These are phyloP conservation scores for Montipora capitata DNA, from an alignment of 92 coral and sea anemone genomes.

Conservation along the genomic window DNA sequence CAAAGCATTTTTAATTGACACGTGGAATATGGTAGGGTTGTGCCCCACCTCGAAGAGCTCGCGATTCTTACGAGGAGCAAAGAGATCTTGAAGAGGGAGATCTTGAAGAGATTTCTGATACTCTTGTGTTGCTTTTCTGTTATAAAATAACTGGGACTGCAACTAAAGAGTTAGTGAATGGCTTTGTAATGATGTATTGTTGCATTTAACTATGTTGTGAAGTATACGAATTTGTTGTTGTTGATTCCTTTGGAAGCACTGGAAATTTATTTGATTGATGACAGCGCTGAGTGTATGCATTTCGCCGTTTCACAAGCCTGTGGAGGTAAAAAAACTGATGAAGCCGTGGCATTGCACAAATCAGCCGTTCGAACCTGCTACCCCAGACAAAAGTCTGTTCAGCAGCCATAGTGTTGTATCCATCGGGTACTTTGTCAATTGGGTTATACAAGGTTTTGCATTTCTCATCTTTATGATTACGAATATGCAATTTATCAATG, in stretches of 20 bases:
- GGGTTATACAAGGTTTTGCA: conserved; percentile 61
- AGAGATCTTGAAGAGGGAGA: neutral
- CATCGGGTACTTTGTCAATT: conserved; percentile 27
- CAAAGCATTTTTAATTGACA: no score
- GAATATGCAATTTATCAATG: conserved; percentile 48
- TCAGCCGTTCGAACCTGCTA: conserved; percentile 45
- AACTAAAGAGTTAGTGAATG: no score
- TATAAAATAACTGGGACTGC: no score
- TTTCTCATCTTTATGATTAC: conserved; percentile 61
- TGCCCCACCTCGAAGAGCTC: neutral
- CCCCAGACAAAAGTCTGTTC: conserved; percentile 70
- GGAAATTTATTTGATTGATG: conserved; percentile 39
- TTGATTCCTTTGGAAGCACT: conserved; percentile 20
- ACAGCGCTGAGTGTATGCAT: conserved; percentile 65
- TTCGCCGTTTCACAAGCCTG: conserved; percentile 56
- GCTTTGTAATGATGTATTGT: no score
- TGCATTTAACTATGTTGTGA: no score
- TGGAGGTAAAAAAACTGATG: conserved; percentile 69
- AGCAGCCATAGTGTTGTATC: conserved; percentile 71
- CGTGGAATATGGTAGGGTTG: no score
- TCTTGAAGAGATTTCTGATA: no score
- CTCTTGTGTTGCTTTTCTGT: no score
- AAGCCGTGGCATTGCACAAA: conserved; percentile 58
- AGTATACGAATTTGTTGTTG: no score
- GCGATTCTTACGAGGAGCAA: neutral